These are phyloP conservation scores for Caligus rogercresseyi DNA, from an alignment of 1,140 invertebrate species.

Conservation along the genomic window DNA sequence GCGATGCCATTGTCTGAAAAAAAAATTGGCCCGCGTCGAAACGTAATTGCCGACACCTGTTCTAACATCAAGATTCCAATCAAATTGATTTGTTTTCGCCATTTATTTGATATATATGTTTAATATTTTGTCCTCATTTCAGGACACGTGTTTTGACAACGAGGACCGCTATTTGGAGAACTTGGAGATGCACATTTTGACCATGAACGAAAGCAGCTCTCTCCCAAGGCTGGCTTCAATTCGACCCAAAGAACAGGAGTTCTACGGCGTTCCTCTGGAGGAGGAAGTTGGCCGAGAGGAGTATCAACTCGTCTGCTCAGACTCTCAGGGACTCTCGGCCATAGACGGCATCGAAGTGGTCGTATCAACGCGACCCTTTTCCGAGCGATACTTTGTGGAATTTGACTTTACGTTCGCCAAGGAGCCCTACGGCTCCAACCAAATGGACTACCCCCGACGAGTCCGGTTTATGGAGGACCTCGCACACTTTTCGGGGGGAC, in stretches of 20 bases:
- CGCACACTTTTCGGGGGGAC: conserved; percentile 41
- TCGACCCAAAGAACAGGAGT: conserved; percentile 67
- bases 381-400: conserved; percentile 41
- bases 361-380: conserved; percentile 33
- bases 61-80: too few relatives aligned
- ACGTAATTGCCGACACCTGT: too few relatives aligned
- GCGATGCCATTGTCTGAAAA: too few relatives aligned
- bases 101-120: too few relatives aligned
- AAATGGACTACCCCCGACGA: conserved; percentile 20
- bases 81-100: too few relatives aligned
- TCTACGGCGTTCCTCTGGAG: conserved; percentile 57
- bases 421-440: background rate
- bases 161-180: conserved; percentile 56
- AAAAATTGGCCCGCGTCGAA: too few relatives aligned
- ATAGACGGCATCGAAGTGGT: conserved; percentile 60
- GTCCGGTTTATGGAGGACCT: conserved; percentile 52
- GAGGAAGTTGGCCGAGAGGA: conserved; percentile 47
- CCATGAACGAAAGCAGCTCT: conserved; percentile 46
- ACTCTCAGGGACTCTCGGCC: conserved; percentile 43
- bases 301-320: conserved; percentile 51
- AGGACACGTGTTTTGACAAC: conserved; percentile 76
- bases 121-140: too few relatives aligned
- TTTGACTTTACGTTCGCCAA: conserved; percentile 31
- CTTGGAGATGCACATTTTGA: conserved; percentile 51
- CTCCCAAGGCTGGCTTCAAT: conserved; percentile 60